These are phyloP conservation scores for Pterophyllum scalare DNA, from an alignment of 2,113 vertebrate genomes.

Conservation along the genomic window DNA sequence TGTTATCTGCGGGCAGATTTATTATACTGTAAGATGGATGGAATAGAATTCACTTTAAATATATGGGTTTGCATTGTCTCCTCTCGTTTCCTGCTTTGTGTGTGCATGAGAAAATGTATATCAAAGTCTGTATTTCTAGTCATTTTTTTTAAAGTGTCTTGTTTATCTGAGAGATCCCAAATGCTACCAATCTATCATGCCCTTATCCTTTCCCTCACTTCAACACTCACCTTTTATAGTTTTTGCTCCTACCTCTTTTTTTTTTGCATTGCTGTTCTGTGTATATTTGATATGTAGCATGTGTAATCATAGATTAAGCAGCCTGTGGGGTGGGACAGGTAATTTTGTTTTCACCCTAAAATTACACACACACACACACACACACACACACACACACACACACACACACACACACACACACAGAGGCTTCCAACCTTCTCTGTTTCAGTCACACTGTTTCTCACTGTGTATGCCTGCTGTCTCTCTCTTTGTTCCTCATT, in stretches of 20 bases:
- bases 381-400: too few relatives aligned
- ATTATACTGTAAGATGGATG: not conserved
- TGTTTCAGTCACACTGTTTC: not conserved
- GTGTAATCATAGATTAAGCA: not conserved
- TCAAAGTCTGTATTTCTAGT: slow-evolving; percentile 24
- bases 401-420: not conserved
- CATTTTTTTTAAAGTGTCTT: not conserved
- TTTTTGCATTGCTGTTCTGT: not conserved
- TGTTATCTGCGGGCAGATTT: slow-evolving; percentile 23
- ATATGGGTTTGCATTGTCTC: slow-evolving; percentile 13
- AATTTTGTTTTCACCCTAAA: not conserved
- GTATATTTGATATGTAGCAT: not conserved
- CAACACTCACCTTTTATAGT: not conserved
- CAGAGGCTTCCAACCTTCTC: not conserved
- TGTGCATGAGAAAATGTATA: not conserved
- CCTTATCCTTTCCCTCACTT: slow-evolving; percentile 17
- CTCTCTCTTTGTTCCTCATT: slow-evolving; percentile 1
- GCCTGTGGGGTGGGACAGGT: not conserved
- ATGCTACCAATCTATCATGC: slow-evolving; percentile 8
- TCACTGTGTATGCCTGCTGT: not conserved
- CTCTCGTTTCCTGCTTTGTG: not conserved
- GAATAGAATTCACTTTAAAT: slow-evolving; percentile 42
- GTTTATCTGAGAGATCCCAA: slow-evolving; percentile 1
- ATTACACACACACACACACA: not conserved
- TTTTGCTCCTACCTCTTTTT: not conserved